Percentiles rank a stretch among this genome's conserved stretches.
These are phyloP conservation scores for Alces alces DNA, from an alignment of 2,113 vertebrate genomes.

Conservation along the genomic window DNA sequence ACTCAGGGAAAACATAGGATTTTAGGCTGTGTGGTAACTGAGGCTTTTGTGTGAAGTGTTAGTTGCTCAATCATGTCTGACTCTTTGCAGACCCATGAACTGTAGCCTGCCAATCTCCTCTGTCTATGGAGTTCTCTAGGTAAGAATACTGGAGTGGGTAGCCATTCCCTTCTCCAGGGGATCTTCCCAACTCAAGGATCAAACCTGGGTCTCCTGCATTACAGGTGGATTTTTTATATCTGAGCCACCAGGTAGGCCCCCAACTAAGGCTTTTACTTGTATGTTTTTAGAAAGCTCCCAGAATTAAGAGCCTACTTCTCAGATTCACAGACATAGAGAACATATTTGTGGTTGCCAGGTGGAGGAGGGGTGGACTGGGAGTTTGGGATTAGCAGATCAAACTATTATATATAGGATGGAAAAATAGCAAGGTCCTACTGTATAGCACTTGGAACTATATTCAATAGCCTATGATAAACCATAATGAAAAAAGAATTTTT, in stretches of 20 bases:
- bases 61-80: background rate
- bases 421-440: background rate
- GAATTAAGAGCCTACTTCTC: background rate
- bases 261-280: background rate
- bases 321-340: background rate
- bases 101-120: background rate
- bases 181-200: background rate
- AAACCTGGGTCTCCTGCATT: background rate
- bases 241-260: background rate
- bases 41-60: background rate
- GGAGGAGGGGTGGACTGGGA: background rate
- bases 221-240: background rate
- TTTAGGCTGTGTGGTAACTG: background rate
- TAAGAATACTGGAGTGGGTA: background rate
- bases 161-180: background rate
- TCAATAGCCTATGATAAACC: background rate
- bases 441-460: background rate
- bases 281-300: background rate
- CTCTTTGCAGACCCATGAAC: background rate
- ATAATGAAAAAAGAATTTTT: background rate
- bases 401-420: background rate
- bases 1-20: background rate
- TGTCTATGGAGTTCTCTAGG: background rate
- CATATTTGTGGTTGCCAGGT: background rate
- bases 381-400: background rate